Evolutionary conservation across 2,888 invertebrate species (phyloP), one percentile per base, ranked within the genome.

Genomic region (Phorcus lineatus): DNA sequence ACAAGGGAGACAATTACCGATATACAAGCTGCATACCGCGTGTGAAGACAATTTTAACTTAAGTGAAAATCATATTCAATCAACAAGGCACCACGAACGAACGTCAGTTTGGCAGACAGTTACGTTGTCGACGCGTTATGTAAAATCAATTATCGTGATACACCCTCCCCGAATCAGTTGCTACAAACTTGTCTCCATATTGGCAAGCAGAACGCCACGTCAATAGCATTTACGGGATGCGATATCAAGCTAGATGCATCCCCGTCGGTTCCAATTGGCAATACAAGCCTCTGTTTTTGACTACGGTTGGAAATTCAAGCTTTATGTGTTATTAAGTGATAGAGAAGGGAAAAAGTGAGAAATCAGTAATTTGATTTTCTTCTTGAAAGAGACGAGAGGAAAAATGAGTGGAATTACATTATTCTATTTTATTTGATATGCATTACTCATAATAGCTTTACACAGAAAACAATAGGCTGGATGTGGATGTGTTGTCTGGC

Each of bases 61-160:
- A 62, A 62, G 62, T 62, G 62, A 62, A 62, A 62, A 62, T 62
- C 62, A 62, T 62, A 62, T 62, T 62, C 62, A 62, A 62, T 62
- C 62, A 62, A 28, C 16, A 16, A 28, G 28, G 16, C 28, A 24
- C 62, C 24, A 24, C 16, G 16, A 28, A 16, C 62, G 62, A 28
- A 28, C 24, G 62, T 62, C 62, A n/a, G 62, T 13, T 28, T 62
- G 62, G 24, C 28, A 24, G 62, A 62, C 62, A 62, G 62, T 28
- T 62, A 62, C 62, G 28, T n/a, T 62, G 62, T 28, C 28, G 62
- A 62, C 24, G 62, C 28, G 62, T 62, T 62, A 62, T 62, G 62
- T 62, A 62, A 62, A 62, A 62, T 62, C 62, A 62, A 62, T 62
- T 62, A 62, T 17, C 28, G 16, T 62, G 62, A 62, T 62, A 62